Evolutionary conservation across 2,888 invertebrate genomes (phyloP).

Genomic region (Rugalucina vietnamica): DNA sequence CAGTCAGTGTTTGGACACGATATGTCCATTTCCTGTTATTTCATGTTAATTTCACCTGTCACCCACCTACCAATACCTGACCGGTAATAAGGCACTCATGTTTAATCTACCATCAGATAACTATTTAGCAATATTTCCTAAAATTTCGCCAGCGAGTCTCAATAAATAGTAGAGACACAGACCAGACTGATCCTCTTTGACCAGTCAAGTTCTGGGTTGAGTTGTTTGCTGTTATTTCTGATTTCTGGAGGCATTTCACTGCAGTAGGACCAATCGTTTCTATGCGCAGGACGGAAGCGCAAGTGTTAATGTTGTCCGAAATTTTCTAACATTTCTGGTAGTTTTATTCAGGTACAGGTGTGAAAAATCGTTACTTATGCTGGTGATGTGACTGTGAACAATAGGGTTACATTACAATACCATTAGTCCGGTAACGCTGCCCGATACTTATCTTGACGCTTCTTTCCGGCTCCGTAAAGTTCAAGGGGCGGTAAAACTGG

Average conservation of each 20-base stretch:
- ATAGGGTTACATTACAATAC: constrained; percentile 5
- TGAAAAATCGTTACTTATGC: constrained; percentile 14
- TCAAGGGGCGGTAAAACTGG: no score
- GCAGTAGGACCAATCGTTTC: no score
- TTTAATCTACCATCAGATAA: background rate
- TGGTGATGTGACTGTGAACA: constrained; percentile 2
- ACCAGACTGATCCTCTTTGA: no score
- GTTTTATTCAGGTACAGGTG: background rate
- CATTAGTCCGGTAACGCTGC: background rate
- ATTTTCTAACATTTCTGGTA: background rate
- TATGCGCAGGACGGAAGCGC: no score
- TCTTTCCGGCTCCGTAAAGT: background rate
- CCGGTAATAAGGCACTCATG: background rate
- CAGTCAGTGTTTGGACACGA: background rate
- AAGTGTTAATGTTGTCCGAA: background rate
- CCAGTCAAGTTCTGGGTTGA: no score
- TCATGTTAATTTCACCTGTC: constrained; percentile 14
- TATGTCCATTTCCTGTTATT: constrained; percentile 13
- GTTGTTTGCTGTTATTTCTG: no score
- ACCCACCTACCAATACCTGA: background rate
- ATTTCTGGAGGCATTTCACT: no score
- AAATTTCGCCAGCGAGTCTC: no score
- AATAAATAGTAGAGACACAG: no score
- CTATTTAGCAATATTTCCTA: background rate
- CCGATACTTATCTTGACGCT: constrained; percentile 3